Base-by-base conservation (phyloP, 1,140 invertebrate genomes). In the Anastrepha obliqua region DNA sequence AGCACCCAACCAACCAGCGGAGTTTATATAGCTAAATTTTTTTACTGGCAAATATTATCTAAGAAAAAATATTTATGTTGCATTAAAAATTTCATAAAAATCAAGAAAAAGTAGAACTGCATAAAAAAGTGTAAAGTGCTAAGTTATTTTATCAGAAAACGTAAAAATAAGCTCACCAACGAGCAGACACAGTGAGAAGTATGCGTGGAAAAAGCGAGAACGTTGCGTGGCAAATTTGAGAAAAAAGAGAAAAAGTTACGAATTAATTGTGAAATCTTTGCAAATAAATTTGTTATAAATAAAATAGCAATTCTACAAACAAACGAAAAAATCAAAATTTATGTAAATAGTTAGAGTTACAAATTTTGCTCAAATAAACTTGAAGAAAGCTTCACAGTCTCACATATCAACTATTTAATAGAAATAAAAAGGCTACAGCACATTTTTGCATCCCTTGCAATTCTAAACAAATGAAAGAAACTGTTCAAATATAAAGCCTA, bases 21-120 rank as follows among this genome's bases (percentile, higher is more conserved):
- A 74, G 67, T 81, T 81, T 81, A 81, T 81, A 47, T 81, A 81
- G 74, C 47, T 55, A 58, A 58, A 47, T 55, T 81, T 81, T 81
- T 81, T 20, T 81, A n/a, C 47, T 81, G n/a, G 1, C 9, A 81
- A 81, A 81, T 3, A 81, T 81, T 81, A 20, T 55, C 51, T 78
- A 20, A 29, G n/a, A 6, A 81, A 55, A 81, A 81, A 29, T 81
- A 55, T 20, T 47, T 20, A 11, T 51, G 0, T 29, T 20, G 74
- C 17, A 81, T 47, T 74, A 74, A 59, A 87, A 78, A 87, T 58
- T n/a, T 47, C 39, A 55, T 81, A 81, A 62, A 87, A 81, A 87
- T 59, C 39, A 60, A 78, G 29, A 59, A 87, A 81, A 87, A 39
- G 2, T 78, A 2, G 42, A 42, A 13, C 58, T 39, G 60, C 11